phyloP scores from a whole-genome alignment of 2,113 vertebrate genomes.

The Centrocercus urophasianus region DNA sequence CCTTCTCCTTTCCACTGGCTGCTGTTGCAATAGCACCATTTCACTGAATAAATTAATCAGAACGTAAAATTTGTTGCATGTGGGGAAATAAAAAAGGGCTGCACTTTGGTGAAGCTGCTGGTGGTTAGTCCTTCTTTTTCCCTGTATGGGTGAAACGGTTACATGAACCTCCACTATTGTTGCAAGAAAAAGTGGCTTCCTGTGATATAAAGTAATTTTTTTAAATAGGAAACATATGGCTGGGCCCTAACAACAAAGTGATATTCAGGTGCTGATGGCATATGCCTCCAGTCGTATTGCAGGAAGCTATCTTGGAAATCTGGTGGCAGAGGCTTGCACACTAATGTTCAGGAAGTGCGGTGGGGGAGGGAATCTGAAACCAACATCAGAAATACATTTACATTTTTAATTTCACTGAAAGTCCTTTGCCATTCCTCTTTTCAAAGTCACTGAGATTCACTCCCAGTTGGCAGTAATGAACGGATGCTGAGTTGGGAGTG shows the following conservation, averaged over 20 bases:
- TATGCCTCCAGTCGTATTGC: slow-evolving; percentile 40
- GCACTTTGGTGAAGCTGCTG: neutral
- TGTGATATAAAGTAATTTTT: slow-evolving; percentile 77
- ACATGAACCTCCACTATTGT: slow-evolving; percentile 55
- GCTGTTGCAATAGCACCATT: slow-evolving; percentile 26
- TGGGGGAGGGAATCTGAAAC: neutral
- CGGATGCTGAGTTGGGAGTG: neutral
- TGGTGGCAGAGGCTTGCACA: slow-evolving; percentile 19
- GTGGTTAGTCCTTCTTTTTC: neutral
- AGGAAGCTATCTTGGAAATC: slow-evolving; percentile 66
- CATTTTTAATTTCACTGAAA: neutral
- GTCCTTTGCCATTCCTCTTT: neutral
- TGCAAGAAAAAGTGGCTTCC: slow-evolving; percentile 72
- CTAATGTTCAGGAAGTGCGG: slow-evolving; percentile 29
- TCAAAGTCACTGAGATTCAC: neutral
- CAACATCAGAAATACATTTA: neutral
- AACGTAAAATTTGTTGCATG: neutral
- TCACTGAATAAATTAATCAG: slow-evolving; percentile 52
- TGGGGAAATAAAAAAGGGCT: neutral
- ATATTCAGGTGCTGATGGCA: slow-evolving; percentile 71
- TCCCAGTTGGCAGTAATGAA: neutral
- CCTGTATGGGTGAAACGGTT: slow-evolving; percentile 41
- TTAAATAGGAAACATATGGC: slow-evolving; percentile 79
- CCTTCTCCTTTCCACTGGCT: slow-evolving; percentile 54
- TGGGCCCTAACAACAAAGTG: slow-evolving; percentile 60